phyloP scores from a whole-genome alignment of 2,113 vertebrate genomes.

The Rousettus leschenaultii region DNA sequence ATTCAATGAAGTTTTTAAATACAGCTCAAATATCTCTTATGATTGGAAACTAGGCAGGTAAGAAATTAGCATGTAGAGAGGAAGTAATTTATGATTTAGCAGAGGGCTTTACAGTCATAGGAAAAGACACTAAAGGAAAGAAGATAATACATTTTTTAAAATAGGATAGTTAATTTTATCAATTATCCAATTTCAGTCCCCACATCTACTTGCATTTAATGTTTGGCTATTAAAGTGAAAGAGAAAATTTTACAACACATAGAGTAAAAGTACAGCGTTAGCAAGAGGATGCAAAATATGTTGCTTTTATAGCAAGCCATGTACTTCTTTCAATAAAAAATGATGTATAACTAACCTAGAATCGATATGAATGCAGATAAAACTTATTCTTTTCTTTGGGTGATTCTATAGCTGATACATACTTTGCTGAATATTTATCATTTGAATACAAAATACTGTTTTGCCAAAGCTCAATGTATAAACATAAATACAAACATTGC shows the following conservation, averaged over 20 bases:
- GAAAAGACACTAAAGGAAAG: slow-evolving; percentile 19
- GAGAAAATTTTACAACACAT: slow-evolving; percentile 23
- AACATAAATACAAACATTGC: slow-evolving; percentile 50
- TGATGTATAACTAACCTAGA: slow-evolving; percentile 54
- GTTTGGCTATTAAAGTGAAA: slow-evolving; percentile 9
- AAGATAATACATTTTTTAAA: slow-evolving; percentile 47
- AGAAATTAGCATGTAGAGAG: not conserved
- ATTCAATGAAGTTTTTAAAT: not conserved
- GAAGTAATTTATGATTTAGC: slow-evolving; percentile 13
- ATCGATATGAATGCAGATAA: slow-evolving; percentile 59
- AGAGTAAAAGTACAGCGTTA: slow-evolving; percentile 10
- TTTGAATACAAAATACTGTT: slow-evolving; percentile 17
- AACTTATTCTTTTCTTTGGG: slow-evolving; percentile 31
- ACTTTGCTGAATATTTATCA: slow-evolving; percentile 54
- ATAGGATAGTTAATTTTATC: slow-evolving; percentile 41
- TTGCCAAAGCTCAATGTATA: slow-evolving; percentile 36
- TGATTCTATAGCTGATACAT: slow-evolving; percentile 50
- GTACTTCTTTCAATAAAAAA: slow-evolving; percentile 60
- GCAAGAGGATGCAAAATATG: not conserved
- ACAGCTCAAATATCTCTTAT: not conserved
- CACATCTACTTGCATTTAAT: slow-evolving; percentile 2
- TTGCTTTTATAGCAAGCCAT: slow-evolving; percentile 31
- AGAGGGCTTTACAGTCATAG: not conserved
- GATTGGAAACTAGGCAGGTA: not conserved
- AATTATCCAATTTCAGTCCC: not conserved